Percentiles rank a stretch among this genome's conserved stretches.
Evolutionary conservation across 2,888 invertebrate species (phyloP).

Genomic region (Tricholauxania praeusta): DNA sequence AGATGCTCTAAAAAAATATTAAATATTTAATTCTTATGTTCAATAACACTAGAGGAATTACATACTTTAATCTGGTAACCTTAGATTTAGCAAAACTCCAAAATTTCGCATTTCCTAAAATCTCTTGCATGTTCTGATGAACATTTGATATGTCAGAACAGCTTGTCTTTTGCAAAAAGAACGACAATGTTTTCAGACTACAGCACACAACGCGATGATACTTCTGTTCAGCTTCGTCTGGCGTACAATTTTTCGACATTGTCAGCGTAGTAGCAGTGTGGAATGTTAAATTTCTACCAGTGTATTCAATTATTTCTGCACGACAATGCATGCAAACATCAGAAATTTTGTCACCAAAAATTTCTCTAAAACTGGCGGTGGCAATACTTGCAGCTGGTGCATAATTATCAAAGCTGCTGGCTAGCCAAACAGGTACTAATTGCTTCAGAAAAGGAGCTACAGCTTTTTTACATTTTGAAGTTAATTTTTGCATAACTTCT

Average conservation of each 20-base stretch:
- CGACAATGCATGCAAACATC: conserved; percentile 88
- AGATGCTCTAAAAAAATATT: conserved; percentile 68
- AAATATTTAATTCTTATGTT: not conserved
- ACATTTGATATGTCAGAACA: conserved; percentile 59
- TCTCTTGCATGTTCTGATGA: conserved; percentile 67
- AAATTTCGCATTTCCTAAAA: conserved; percentile 75
- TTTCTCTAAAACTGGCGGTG: conserved; percentile 74
- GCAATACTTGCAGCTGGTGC: conserved; percentile 85
- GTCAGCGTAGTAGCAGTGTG: conserved; percentile 72
- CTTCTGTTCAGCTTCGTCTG: conserved; percentile 78
- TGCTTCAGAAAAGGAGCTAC: conserved; percentile 84
- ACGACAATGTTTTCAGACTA: conserved; percentile 75
- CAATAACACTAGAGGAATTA: conserved; percentile 1
- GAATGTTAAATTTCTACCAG: conserved; percentile 78
- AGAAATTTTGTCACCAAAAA: conserved; percentile 84
- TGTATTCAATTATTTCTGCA: conserved; percentile 79
- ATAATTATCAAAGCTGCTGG: conserved; percentile 87
- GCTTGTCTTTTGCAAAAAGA: conserved; percentile 72
- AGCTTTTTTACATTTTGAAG: conserved; percentile 77
- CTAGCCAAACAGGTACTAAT: conserved; percentile 86
- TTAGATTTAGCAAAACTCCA: conserved; percentile 79
- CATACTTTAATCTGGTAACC: conserved; percentile 67
- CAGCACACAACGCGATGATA: conserved; percentile 76
- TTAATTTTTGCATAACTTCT: conserved; percentile 78
- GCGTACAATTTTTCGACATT: conserved; percentile 70